Conservation (phyloP, 2,113 vertebrate genomes). For the Poecilia latipinna region DNA sequence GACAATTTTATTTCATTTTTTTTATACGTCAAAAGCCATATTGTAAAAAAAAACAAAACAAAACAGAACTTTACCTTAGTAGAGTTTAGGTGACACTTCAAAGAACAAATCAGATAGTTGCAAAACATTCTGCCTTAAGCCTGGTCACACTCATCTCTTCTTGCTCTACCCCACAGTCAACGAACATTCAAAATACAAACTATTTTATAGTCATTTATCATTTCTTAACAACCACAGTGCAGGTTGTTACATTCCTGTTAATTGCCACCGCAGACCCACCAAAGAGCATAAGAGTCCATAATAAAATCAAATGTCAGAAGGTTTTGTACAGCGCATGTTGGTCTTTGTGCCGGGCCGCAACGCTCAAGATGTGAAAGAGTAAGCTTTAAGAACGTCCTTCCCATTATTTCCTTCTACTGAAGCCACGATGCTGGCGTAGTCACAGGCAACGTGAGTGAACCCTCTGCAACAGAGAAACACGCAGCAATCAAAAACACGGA, state of each 20-base stretch:
- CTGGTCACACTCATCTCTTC: conserved; percentile 22
- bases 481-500: background rate
- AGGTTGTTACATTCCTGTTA: conserved; percentile 26
- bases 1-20: conserved; percentile 1
- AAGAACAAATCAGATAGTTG: conserved; percentile 29
- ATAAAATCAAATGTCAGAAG: conserved; percentile 33
- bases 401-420: conserved; percentile 71
- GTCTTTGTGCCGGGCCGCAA: background rate
- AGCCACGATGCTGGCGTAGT: conserved; percentile 80
- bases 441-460: conserved; percentile 77
- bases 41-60: background rate
- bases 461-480: conserved; percentile 60
- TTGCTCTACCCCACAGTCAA: conserved; percentile 3
- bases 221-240: background rate
- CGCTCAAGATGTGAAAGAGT: conserved; percentile 74
- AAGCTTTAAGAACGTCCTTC: conserved; percentile 79
- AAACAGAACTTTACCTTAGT: background rate
- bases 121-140: conserved; percentile 48
- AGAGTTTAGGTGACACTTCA: conserved; percentile 1
- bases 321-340: conserved; percentile 7
- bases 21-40: background rate
- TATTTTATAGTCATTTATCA: background rate
- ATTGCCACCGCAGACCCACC: conserved; percentile 25
- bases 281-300: conserved; percentile 26
- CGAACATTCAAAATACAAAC: background rate